phyloP scores from a whole-genome alignment of 2,888 invertebrate genomes.

The Clitarchus hookeri region DNA sequence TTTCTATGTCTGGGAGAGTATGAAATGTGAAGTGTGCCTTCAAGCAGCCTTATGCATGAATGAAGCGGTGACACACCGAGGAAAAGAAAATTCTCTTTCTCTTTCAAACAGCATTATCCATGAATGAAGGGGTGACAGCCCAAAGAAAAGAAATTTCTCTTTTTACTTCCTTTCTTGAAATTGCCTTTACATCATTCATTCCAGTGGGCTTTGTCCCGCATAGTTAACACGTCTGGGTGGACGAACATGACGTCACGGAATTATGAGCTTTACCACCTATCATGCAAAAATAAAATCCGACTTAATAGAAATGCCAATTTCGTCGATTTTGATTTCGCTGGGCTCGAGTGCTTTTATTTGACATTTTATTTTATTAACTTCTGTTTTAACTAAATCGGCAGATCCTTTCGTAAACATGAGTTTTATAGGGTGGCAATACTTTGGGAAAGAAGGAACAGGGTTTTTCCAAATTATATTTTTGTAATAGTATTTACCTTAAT shows the following conservation, averaged over 20 bases:
- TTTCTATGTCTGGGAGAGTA: conserved; percentile 41
- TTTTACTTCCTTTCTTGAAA: neutral
- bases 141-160: conserved; percentile 34
- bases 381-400: conserved; percentile 33
- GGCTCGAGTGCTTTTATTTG: conserved; percentile 37
- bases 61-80: conserved; percentile 47
- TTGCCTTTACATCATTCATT: conserved; percentile 6
- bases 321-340: neutral
- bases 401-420: conserved; percentile 40
- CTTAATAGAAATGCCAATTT: conserved; percentile 27
- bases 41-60: conserved; percentile 49
- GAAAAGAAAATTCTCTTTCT: neutral
- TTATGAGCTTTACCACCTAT: conserved; percentile 43
- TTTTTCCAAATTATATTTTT: conserved; percentile 2
- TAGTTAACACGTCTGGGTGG: conserved; percentile 39
- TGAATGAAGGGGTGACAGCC: conserved; percentile 47
- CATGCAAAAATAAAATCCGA: conserved; percentile 42
- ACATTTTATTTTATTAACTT: conserved; percentile 37
- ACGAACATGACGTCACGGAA: conserved; percentile 41
- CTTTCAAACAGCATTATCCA: conserved; percentile 50
- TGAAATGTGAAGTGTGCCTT: conserved; percentile 48
- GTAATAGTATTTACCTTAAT: neutral
- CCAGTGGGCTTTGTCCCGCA: conserved; percentile 40
- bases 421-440: conserved; percentile 35
- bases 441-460: neutral